These are phyloP conservation scores for Platygyra sinensis DNA, from an alignment of 64 coral and sea anemone genomes.

Conservation along the genomic window DNA sequence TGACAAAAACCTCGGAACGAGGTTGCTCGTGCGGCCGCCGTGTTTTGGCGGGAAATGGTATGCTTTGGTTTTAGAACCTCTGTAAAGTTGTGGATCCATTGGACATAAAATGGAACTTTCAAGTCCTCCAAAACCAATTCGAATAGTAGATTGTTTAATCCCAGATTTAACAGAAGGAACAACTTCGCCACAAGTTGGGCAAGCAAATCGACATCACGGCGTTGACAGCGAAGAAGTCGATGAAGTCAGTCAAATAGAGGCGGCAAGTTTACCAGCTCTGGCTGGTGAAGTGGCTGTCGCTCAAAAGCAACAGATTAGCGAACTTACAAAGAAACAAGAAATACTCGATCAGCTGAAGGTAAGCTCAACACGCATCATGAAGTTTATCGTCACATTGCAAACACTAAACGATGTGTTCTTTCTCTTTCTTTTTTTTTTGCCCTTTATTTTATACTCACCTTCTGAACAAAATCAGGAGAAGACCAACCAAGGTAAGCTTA, in stretches of 20 bases:
- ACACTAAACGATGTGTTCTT: no score
- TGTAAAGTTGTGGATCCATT: neutral
- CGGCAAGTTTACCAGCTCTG: conserved; percentile 47
- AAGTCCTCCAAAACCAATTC: conserved; percentile 70
- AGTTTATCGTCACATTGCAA: no score
- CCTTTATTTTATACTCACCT: no score
- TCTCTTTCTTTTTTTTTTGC: no score
- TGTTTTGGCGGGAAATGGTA: neutral
- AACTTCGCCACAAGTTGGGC: neutral
- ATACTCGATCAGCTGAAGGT: conserved; percentile 60
- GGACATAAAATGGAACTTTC: neutral
- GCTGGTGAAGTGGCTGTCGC: conserved; percentile 75
- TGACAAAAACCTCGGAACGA: no score
- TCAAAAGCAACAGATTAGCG: conserved; percentile 75
- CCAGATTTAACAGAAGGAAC: neutral
- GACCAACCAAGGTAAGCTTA: neutral
- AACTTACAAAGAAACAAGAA: conserved; percentile 52
- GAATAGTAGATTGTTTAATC: conserved; percentile 26
- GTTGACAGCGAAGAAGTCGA: neutral
- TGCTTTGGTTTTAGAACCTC: no score
- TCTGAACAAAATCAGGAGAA: neutral
- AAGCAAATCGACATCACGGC: neutral
- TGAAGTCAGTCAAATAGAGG: neutral
- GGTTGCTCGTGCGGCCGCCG: neutral
- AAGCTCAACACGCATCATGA: neutral